Evolutionary conservation across 2,888 invertebrate species (phyloP), one percentile per base, ranked within the genome.

Genomic region (Sepiola atlantica): DNA sequence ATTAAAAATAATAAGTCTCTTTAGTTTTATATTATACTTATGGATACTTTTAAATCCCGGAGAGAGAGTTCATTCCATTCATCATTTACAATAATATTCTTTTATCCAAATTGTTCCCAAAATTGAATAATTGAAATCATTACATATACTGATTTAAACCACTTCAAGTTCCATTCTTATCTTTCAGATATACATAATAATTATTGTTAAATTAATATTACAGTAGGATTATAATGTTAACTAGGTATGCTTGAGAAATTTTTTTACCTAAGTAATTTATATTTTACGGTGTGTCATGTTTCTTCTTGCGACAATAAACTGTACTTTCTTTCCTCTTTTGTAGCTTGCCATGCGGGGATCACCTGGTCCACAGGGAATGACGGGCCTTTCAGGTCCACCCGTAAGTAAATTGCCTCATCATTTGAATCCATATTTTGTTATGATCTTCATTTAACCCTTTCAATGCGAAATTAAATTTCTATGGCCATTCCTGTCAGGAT

Each of bases 361-460:
- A 0, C 98, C 98, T 95, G 99, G 99, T 0, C 98, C 99, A 0
- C 98, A 98, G 98, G 99, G 99, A 0, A 97, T 99, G 95, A 98
- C 98, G 0, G 99, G 99, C 20, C 97, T 98, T 0, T 97, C 98
- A 0, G 99, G 99, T 55, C 98, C 98, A 0, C 98, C 96, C 93
- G 96, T 97, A 95, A 95, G 96, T 96, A 77, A 28, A 77, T n/a
- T 77, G 77, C 1, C 21, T 77, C 77, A 32, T 77, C 18, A 77
- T 77, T 16, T 16, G 12, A 32, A 77, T 14, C 14, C n/a, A 1
- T 77, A 28, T 28, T 77, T n/a, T n/a, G 28, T 77, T 28, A 24
- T 77, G n/a, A n/a, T n/a, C 2, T 77, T 77, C 14, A 6, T 12
- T 77, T 77, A 57, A 6, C 20, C 2, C 0, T 32, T 77, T n/a